Evolutionary conservation across 2,113 vertebrate species (phyloP).

Genomic region (Trachemys scripta): DNA sequence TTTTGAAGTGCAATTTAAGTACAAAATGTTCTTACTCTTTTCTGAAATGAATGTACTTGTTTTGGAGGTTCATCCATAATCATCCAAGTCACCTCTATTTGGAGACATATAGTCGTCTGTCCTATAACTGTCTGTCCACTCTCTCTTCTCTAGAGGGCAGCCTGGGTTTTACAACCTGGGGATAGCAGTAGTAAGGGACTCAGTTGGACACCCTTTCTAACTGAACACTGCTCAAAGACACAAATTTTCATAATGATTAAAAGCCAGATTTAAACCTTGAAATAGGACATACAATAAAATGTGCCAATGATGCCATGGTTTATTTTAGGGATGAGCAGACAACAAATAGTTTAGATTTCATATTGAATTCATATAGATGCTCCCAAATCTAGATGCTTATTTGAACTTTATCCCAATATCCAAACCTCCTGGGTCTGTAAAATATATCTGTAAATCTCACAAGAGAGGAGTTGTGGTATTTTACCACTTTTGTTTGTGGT

Average conservation of each 20-base stretch:
- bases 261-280: conserved; percentile 18
- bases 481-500: conserved; percentile 55
- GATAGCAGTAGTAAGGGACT: background rate
- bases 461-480: conserved; percentile 49
- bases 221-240: conserved; percentile 32
- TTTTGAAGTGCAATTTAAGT: background rate
- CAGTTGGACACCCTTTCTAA: conserved; percentile 14
- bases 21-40: background rate
- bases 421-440: conserved; percentile 55
- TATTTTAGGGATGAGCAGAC: conserved; percentile 10
- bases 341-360: conserved; percentile 18
- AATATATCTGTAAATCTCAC: conserved; percentile 62
- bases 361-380: conserved; percentile 23
- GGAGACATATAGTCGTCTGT: background rate
- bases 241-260: background rate
- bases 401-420: conserved; percentile 56
- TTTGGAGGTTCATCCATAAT: background rate
- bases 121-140: background rate
- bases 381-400: conserved; percentile 50
- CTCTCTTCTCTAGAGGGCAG: background rate
- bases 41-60: background rate
- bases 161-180: background rate
- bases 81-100: background rate
- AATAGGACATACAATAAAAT: background rate
- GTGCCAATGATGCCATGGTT: background rate